These are phyloP conservation scores for Ostrea edulis DNA, from an alignment of 1,140 invertebrate species.

Conservation along the genomic window DNA sequence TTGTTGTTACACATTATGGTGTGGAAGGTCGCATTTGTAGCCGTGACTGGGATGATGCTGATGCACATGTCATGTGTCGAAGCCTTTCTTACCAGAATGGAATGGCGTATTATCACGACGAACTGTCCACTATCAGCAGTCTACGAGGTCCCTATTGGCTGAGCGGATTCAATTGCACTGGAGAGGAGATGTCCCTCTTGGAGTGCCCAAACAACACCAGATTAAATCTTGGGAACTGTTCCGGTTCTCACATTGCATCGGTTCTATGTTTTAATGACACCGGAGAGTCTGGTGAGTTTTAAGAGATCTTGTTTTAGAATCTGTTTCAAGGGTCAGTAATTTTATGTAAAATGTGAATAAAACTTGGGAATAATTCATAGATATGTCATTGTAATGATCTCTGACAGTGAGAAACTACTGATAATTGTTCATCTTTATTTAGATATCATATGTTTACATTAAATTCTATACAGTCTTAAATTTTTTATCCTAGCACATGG, in stretches of 20 bases:
- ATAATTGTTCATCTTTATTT: too few relatives aligned
- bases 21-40: constrained; percentile 70
- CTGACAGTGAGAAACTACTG: too few relatives aligned
- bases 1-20: constrained; percentile 68
- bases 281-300: constrained; percentile 57
- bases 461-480: too few relatives aligned
- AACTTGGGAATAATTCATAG: too few relatives aligned
- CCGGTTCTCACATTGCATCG: constrained; percentile 63
- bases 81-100: constrained; percentile 60
- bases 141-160: constrained; percentile 72
- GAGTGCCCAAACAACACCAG: constrained; percentile 66
- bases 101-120: constrained; percentile 68
- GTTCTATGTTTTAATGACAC: constrained; percentile 69
- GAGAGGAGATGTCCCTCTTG: constrained; percentile 64
- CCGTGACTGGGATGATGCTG: constrained; percentile 69
- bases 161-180: constrained; percentile 69
- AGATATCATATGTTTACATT: too few relatives aligned
- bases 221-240: constrained; percentile 67
- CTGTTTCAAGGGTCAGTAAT: too few relatives aligned
- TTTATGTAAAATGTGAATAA: too few relatives aligned
- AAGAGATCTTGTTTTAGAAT: neutral
- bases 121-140: constrained; percentile 53
- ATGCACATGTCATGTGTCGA: constrained; percentile 71
- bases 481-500: too few relatives aligned
- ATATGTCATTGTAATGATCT: too few relatives aligned